Evolutionary conservation across 92 coral and sea anemone genomes (phyloP), one percentile per base, ranked within the genome.

Genomic region (Porites divaricata): DNA sequence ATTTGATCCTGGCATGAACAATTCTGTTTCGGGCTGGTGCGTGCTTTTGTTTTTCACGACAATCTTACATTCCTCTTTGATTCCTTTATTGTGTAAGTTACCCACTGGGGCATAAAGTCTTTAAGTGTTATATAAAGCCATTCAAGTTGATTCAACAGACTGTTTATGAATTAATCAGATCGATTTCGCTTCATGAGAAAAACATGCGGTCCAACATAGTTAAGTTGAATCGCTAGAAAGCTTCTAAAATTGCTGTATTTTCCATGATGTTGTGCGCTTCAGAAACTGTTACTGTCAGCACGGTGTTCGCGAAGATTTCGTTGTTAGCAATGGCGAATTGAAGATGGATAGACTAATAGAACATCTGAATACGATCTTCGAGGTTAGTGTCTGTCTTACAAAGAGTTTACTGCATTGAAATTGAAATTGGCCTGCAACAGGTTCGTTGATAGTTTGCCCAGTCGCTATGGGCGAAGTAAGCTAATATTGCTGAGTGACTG

Each of bases 171-270:
- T 13, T 16, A 63, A 68, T 45, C 23, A 50, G 52, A 16, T 72
- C 79, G 26, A 62, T 73, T 72, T 82, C 72, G 50, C 71, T 72
- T 58, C 63, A 62, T 82, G 72, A 78, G 35, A 82, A 72, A 78
- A 72, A 73, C 77, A 73, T 82, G 86, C 53, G 61, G 58, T 13
- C 72, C 79, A 82, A 82, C 85, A 80, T 80, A 67, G 15, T 54
- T 5, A 3, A 56, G 74, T 80, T 57, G 48, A 70, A 80, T 69
- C 76, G 56, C 56, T 2, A 65, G n/a, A 28, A 1, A 69, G 57
- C 19, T 80, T 24, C 25, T 49, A 48, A 78, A 62, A 52, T 21
- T 1, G 68, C 52, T 17, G 26, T 28, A 24, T 4, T 28, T 20
- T 25, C 20, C 52, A 45, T n/a, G 19, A 56, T 22, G 12, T 69